These are phyloP conservation scores for Rhynchomys soricoides DNA, from an alignment of 2,113 vertebrate species.

Conservation along the genomic window DNA sequence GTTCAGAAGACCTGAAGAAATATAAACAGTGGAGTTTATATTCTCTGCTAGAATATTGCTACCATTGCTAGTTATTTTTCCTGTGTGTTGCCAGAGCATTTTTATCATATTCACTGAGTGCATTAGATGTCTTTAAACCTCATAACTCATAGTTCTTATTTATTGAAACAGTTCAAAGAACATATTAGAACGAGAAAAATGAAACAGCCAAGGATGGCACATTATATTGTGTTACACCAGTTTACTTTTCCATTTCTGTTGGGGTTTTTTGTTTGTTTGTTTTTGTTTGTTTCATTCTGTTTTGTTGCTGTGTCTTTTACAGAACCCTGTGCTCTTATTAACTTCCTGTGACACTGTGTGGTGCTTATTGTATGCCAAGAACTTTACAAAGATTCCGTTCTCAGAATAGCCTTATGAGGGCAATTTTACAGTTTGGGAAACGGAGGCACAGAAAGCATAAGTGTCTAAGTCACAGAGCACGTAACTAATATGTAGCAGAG, in stretches of 20 bases:
- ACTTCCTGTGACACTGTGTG: not conserved
- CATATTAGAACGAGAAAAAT: conserved; percentile 7
- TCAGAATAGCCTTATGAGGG: not conserved
- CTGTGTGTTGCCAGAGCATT: not conserved
- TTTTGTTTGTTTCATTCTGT: not conserved
- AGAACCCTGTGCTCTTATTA: not conserved
- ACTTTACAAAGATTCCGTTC: not conserved
- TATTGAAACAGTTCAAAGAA: conserved; percentile 45
- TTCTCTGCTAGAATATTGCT: not conserved
- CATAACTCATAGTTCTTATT: not conserved
- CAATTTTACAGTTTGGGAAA: conserved; percentile 12
- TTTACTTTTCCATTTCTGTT: not conserved
- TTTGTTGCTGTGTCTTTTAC: conserved; percentile 25
- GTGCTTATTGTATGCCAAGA: not conserved
- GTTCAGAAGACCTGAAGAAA: not conserved
- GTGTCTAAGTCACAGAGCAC: not conserved
- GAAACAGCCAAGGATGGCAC: not conserved
- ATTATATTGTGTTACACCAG: not conserved
- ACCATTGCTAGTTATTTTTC: not conserved
- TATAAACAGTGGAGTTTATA: not conserved
- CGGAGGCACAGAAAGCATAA: not conserved
- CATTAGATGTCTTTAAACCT: conserved; percentile 15
- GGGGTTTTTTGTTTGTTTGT: not conserved
- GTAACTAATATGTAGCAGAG: not conserved
- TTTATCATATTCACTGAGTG: not conserved